A percentile compares a stretch with the other conserved stretches of the same genome.
phyloP scores from a whole-genome alignment of 2,797 vertebrate genomes.

The Falco concolor region DNA sequence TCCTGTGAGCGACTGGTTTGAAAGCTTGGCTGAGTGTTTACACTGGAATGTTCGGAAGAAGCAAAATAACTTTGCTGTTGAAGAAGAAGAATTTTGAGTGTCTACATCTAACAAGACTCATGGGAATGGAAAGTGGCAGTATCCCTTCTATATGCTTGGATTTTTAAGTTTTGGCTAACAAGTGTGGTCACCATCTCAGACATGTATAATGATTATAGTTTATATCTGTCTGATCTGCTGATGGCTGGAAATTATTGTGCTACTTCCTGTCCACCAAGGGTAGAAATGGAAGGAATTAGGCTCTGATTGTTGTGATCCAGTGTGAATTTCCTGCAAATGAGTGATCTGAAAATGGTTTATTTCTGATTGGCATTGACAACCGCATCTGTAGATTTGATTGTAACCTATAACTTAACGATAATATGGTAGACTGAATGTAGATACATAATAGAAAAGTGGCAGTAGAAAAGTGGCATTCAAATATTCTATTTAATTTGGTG shows the following conservation, averaged over 20 bases:
- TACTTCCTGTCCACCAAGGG: background rate
- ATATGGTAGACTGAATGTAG: background rate
- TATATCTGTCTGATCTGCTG: background rate
- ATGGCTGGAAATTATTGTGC: background rate
- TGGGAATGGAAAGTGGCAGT: background rate
- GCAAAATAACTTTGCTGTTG: slow-evolving; percentile 81
- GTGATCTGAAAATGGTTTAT: background rate
- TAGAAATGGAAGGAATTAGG: background rate
- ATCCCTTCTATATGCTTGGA: background rate
- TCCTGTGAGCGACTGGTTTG: slow-evolving; percentile 82
- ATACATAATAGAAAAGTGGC: background rate
- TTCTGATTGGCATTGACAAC: background rate
- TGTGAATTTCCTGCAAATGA: background rate
- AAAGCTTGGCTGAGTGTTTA: slow-evolving; percentile 80
- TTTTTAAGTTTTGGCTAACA: background rate
- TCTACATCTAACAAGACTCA: background rate
- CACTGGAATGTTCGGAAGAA: slow-evolving; percentile 84
- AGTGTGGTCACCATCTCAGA: background rate
- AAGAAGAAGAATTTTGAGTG: slow-evolving; percentile 78
- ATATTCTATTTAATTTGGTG: background rate
- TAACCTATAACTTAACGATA: background rate
- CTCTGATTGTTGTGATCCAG: background rate
- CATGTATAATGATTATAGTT: background rate
- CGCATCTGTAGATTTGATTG: background rate
- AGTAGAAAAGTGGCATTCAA: slow-evolving; percentile 13